Percentiles rank a stretch among this genome's conserved stretches.
These are phyloP conservation scores for Drosophila sechellia DNA, from an alignment of 1,140 invertebrate species.

Conservation along the genomic window DNA sequence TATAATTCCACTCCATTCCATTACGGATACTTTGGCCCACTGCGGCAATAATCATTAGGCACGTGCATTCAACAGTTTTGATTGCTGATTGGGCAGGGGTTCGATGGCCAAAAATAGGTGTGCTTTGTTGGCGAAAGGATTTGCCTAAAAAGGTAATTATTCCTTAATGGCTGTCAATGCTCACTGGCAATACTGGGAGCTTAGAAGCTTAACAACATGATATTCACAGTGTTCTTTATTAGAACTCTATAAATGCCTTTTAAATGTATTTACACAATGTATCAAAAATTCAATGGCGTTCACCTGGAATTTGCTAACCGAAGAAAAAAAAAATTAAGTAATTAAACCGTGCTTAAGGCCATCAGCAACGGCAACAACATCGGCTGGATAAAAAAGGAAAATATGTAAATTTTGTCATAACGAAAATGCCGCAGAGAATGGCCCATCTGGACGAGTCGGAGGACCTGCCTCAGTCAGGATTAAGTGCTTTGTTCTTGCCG, in stretches of 20 bases:
- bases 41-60: constrained; percentile 67
- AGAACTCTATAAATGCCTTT: background rate
- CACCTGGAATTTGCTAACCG: constrained; percentile 23
- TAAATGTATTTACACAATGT: constrained; percentile 23
- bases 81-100: constrained; percentile 55
- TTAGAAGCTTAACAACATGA: too few species aligned
- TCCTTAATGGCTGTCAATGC: background rate
- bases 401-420: constrained; percentile 53
- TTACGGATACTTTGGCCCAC: constrained; percentile 41
- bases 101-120: constrained; percentile 1
- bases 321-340: constrained; percentile 45
- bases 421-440: constrained; percentile 51
- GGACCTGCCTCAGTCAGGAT: constrained; percentile 49
- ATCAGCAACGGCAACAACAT: constrained; percentile 11
- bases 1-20: constrained; percentile 37
- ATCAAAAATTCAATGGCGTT: constrained; percentile 2
- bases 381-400: constrained; percentile 30
- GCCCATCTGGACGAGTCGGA: constrained; percentile 43
- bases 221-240: background rate
- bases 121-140: background rate
- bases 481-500: constrained; percentile 56
- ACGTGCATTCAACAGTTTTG: constrained; percentile 72
- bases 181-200: too few species aligned
- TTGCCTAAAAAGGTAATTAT: background rate
- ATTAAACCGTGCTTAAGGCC: constrained; percentile 43